phyloP scores from a whole-genome alignment of 92 coral and sea anemone species.

The Palythoa caribaeorum region DNA sequence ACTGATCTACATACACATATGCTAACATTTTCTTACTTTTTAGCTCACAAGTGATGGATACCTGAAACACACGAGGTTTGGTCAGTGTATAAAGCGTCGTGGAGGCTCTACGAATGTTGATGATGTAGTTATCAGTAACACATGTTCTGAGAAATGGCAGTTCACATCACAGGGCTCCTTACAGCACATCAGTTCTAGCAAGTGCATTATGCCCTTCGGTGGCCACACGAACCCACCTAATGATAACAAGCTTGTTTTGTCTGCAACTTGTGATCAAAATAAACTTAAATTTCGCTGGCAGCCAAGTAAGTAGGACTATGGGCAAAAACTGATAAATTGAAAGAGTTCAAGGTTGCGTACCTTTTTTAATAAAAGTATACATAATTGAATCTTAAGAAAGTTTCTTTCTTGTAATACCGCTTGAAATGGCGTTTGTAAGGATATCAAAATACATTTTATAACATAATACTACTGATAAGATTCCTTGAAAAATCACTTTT shows the following conservation, averaged over 20 bases:
- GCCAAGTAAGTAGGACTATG: constrained; percentile 1
- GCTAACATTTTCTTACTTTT: background rate
- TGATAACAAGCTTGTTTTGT: constrained; percentile 65
- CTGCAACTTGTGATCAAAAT: constrained; percentile 69
- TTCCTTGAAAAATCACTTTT: too few species aligned
- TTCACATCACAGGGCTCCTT: constrained; percentile 81
- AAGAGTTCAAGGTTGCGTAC: too few species aligned
- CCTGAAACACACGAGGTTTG: constrained; percentile 70
- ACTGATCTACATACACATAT: too few species aligned
- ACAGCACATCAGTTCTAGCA: constrained; percentile 62
- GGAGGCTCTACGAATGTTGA: constrained; percentile 73
- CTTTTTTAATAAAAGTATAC: too few species aligned
- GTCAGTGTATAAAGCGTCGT: constrained; percentile 73
- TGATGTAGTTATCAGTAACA: constrained; percentile 71
- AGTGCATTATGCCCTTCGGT: constrained; percentile 68
- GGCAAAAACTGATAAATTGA: too few species aligned
- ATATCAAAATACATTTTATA: too few species aligned
- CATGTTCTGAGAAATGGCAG: constrained; percentile 82
- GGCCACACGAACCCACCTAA: constrained; percentile 69
- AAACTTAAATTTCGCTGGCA: constrained; percentile 86
- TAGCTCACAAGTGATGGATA: constrained; percentile 72
- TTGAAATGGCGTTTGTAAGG: too few species aligned
- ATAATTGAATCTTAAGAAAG: too few species aligned
- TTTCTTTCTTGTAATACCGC: too few species aligned
- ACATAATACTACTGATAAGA: too few species aligned